Base-by-base conservation (phyloP, 2,113 vertebrate species). In the Epinephelus cyanopodus region DNA sequence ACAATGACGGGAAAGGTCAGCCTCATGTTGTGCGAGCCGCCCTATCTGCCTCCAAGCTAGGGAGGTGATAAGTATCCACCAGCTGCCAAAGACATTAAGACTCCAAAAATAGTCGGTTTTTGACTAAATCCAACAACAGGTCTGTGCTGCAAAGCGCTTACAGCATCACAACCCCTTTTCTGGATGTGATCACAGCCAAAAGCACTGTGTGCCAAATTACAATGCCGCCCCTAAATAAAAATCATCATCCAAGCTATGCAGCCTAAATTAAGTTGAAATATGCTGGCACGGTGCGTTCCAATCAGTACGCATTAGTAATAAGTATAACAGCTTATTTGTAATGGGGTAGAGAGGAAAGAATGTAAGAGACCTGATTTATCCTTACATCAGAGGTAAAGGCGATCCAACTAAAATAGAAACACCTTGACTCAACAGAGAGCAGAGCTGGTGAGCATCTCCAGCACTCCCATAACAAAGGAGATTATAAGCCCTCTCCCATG, bases 81-180 rank as follows among this genome's bases (percentile, higher is more conserved):
- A 39, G 67, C 76, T 89, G 87, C 92, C 87, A 92, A 82, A 87
- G 37, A 79, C 76, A 81, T 85, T 86, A 81, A 80, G 81, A 76
- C 77, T 88, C 90, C 86, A 53, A 88, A 93, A 95, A 95, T 93
- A 93, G 90, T 66, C 19, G 1, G 42, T 83, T 83, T 91, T 89
- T 79, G 54, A 89, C 85, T n/a, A 76, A 90, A 78, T 89, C 75
- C 88, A 78, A 77, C 73, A 52, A 29, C 81, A 84, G 85, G 67
- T 87, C 87, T 77, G 75, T 74, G 72, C 25, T 63, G 64, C 53
- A 81, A 87, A 83, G 37, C 73, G 27, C 74, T 63, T 74, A 74
- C 37, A 85, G 73, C 75, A 92, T 79, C 76, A 90, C 61, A 81
- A 67, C 2, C 65, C 61, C 60, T 66, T 81, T 70, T 84, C 60